These are phyloP conservation scores for Conger conger DNA, from an alignment of 2,113 vertebrate species.

Conservation along the genomic window DNA sequence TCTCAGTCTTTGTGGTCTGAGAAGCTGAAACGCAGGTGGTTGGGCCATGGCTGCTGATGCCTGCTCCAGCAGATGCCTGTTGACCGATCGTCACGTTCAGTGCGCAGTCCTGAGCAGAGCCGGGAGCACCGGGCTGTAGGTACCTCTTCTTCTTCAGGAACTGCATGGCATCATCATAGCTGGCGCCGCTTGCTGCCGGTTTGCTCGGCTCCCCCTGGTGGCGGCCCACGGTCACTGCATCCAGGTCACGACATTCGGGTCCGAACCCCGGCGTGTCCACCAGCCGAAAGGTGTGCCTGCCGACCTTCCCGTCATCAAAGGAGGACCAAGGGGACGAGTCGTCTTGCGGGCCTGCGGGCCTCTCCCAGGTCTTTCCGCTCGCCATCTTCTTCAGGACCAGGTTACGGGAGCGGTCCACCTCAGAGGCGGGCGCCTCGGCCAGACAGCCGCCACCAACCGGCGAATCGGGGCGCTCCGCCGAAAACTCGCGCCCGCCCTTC, in stretches of 20 bases:
- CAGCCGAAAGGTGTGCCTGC: constrained; percentile 91
- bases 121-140: constrained; percentile 84
- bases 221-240: constrained; percentile 81
- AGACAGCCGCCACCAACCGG: constrained; percentile 64
- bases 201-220: constrained; percentile 87
- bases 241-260: constrained; percentile 86
- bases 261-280: constrained; percentile 90
- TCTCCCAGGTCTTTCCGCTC: constrained; percentile 84
- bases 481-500: constrained; percentile 94
- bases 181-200: constrained; percentile 88
- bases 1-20: constrained; percentile 83
- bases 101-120: constrained; percentile 82
- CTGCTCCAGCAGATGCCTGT: constrained; percentile 85
- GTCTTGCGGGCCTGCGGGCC: constrained; percentile 71
- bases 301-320: constrained; percentile 89
- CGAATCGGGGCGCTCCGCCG: constrained; percentile 88
- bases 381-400: constrained; percentile 91
- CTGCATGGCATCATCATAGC: constrained; percentile 97
- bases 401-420: constrained; percentile 85
- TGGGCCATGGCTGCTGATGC: constrained; percentile 87
- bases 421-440: constrained; percentile 73
- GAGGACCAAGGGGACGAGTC: constrained; percentile 82
- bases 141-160: constrained; percentile 98
- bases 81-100: constrained; percentile 88
- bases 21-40: constrained; percentile 87